Conservation (phyloP, 2,888 invertebrate genomes). For the Tetropium fuscum region DNA sequence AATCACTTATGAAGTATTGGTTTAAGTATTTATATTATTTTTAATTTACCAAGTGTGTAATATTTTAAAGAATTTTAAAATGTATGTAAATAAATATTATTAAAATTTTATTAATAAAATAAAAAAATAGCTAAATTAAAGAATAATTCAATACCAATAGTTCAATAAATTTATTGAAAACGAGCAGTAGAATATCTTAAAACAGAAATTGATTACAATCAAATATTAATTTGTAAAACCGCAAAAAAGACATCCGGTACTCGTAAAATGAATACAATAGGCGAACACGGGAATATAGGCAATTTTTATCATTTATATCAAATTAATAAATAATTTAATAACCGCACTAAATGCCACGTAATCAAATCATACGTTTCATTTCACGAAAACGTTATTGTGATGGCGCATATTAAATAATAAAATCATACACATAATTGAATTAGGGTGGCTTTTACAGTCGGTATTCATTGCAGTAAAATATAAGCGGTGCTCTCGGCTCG, state of each 20-base stretch:
- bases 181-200: too few species aligned
- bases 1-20: too few species aligned
- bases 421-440: conserved; percentile 58
- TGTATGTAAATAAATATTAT: too few species aligned
- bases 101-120: too few species aligned
- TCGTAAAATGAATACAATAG: background rate
- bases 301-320: conserved; percentile 9
- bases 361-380: conserved; percentile 37
- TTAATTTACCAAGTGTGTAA: too few species aligned
- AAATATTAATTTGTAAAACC: background rate
- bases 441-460: conserved; percentile 53
- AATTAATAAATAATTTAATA: conserved; percentile 42
- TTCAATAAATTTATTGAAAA: too few species aligned
- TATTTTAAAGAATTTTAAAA: too few species aligned
- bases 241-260: background rate
- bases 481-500: conserved; percentile 30
- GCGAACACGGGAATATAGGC: background rate
- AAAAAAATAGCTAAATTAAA: too few species aligned
- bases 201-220: background rate
- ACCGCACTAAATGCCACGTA: conserved; percentile 37
- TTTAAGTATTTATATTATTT: too few species aligned
- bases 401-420: conserved; percentile 54
- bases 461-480: conserved; percentile 46
- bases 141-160: too few species aligned
- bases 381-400: conserved; percentile 36